Evolutionary conservation across 2,113 vertebrate species (phyloP), one percentile per base, ranked within the genome.

Genomic region (Odontophorus gujanensis): DNA sequence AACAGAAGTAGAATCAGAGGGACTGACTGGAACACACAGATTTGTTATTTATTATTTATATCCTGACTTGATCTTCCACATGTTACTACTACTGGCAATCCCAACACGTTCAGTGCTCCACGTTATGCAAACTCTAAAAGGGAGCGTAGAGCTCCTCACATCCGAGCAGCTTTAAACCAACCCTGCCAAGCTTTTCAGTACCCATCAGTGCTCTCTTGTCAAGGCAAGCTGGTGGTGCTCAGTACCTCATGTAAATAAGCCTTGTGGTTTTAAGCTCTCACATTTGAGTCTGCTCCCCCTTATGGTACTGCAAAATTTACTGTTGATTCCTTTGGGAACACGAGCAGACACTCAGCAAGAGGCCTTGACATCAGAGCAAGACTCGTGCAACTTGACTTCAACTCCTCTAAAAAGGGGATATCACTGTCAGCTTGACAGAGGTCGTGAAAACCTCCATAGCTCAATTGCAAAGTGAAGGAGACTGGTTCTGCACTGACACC

Each of bases 1-100:
- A 75, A 77, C 13, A 95, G 53, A 84, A 80, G 50, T 36, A 59
- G 83, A 94, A 96, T 94, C 67, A 95, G 91, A 90, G 75, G 90
- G 84, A 78, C 65, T 89, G 91, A 78, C 26, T 81, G 73, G 91
- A 96, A 90, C 83, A 93, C 92, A 90, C 80, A 55, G 92, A 81
- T 94, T 89, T 91, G 81, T 92, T 93, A 96, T 95, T 92, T 95
- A 95, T 94, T 96, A 91, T 94, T 96, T 88, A 95, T 88, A 68
- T n/a, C 76, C 92, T 88, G 85, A 84, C 82, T 95, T 88, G 82
- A 92, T 92, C 76, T 95, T 75, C 85, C 82, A 86, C 53, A 59
- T 36, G 85, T 87, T 85, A 43, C 68, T 80, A 61, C 90, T 13
- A 43, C 79, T 65, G 69, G 76, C 76, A 89, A 78, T 62, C 76